Base-by-base conservation (phyloP, 1,140 invertebrate genomes). In the Lineus longissimus region DNA sequence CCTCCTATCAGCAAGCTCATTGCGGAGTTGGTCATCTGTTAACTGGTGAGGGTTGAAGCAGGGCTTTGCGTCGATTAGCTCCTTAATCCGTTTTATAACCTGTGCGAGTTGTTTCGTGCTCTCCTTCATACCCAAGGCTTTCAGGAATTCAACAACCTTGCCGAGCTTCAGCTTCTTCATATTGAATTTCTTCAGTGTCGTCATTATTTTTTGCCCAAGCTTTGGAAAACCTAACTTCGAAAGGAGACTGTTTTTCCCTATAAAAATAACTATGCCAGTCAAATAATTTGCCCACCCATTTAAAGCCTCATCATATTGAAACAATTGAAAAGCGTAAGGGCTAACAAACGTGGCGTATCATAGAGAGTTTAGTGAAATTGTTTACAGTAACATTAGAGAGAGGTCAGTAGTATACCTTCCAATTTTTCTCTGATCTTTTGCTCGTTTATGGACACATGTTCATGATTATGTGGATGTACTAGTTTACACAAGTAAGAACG, bases 41-140 rank as follows among this genome's bases (percentile, higher is more conserved):
- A 70, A 68, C 55, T 68, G 64, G 13, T 65, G 47, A 31, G 70
- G 70, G 51, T 70, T 68, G 19, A 70, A 40, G 31, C 70, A 72
- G 1, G 70, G 68, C 58, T 70, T 72, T 63, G 70, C 67, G 61
- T 68, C 65, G 4, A 70, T 61, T n/a, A 72, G 66, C 43, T 65
- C 33, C 33, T 67, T 69, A 22, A 72, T 64, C 19, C 45, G 64
- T 25, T 61, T 58, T 40, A 72, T 64, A 11, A 72, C 63, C 9
- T 66, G 55, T 11, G 62, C 59, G 31, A 72, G 57, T 62, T 64
- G 64, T 33, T 57, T 27, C 55, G 62, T 61, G 23, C 68, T 70
- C 2, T 64, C 41, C 2, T 63, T 55, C 64, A 70, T 57, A 17
- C 64, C 57, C 0, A 72, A 25, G 15, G 55, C 40, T 17, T 66